Evolutionary conservation across 2,797 vertebrate genomes (phyloP).

Genomic region (Chloroceryle inda): DNA sequence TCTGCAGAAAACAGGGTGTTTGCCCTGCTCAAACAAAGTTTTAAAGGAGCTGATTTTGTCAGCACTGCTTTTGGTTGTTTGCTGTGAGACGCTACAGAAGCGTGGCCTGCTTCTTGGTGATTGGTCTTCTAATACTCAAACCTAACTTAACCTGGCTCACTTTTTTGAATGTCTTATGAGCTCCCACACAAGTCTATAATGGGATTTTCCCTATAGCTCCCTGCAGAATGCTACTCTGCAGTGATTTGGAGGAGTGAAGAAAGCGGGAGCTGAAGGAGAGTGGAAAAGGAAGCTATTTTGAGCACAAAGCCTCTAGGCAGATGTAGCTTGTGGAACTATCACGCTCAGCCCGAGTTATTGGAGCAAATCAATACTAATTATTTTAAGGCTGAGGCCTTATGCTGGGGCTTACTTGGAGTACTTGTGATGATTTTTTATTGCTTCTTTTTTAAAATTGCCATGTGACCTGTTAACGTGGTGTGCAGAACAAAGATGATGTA

Average conservation of each 20-base stretch:
- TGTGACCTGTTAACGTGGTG: rapidly evolving
- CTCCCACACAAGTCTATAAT: conserved; percentile 44
- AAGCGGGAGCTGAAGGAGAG: conserved; percentile 28
- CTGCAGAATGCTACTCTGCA: conserved; percentile 1
- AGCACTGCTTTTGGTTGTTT: background rate
- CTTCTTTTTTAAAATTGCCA: conserved; percentile 22
- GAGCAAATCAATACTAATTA: conserved; percentile 78
- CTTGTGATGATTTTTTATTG: conserved; percentile 56
- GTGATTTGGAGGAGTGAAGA: conserved; percentile 10
- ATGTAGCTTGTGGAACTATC: conserved; percentile 70
- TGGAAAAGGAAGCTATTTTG: conserved; percentile 65
- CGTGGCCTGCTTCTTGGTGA: background rate
- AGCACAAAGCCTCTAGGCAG: conserved; percentile 56
- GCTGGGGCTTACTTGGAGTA: conserved; percentile 13
- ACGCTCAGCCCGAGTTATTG: conserved; percentile 56
- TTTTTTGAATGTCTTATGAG: conserved; percentile 23
- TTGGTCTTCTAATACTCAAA: conserved; percentile 39
- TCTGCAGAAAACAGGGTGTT: background rate
- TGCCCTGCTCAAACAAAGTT: background rate
- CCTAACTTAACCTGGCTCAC: conserved; percentile 38
- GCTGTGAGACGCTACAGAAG: rapidly evolving
- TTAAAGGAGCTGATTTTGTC: background rate
- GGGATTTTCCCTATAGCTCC: conserved; percentile 46
- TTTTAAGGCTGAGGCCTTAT: conserved; percentile 63
- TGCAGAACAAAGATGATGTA: background rate